phyloP scores from a whole-genome alignment of 2,113 vertebrate species.

The Hiodon tergisus region DNA sequence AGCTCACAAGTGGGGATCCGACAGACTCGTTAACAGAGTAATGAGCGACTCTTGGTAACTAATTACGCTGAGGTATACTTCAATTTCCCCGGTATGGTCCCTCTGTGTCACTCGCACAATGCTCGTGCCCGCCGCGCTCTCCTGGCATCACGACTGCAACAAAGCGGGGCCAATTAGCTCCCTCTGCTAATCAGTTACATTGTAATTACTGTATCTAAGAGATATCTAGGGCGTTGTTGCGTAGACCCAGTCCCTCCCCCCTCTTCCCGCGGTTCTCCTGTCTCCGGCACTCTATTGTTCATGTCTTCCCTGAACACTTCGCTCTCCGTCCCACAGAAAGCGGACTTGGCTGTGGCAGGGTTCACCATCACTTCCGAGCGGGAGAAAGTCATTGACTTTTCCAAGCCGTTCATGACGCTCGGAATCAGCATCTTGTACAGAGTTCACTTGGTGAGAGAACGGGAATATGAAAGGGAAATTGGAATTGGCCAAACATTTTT shows the following conservation, averaged over 20 bases:
- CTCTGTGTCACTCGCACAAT: constrained; percentile 17
- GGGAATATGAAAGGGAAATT: no score
- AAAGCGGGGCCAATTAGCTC: constrained; percentile 46
- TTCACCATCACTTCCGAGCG: constrained; percentile 89
- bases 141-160: constrained; percentile 38
- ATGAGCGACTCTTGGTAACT: constrained; percentile 44
- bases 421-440: constrained; percentile 87
- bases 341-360: constrained; percentile 80
- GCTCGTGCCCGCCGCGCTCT: not conserved
- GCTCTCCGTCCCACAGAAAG: constrained; percentile 64
- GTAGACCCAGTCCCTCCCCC: constrained; percentile 12
- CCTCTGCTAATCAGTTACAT: constrained; percentile 54
- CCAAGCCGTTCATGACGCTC: constrained; percentile 86
- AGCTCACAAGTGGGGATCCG: constrained; percentile 8
- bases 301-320: constrained; percentile 19
- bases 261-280: fast-evolving
- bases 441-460: constrained; percentile 70
- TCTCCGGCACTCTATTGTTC: constrained; percentile 17
- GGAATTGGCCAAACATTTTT: not conserved
- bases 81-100: constrained; percentile 35
- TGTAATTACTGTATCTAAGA: constrained; percentile 45
- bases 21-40: constrained; percentile 38
- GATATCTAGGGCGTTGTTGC: constrained; percentile 33
- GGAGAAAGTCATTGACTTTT: constrained; percentile 91
- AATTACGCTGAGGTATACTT: constrained; percentile 44